A percentile compares a stretch with the other conserved stretches of the same genome.
Evolutionary conservation across 2,888 invertebrate species (phyloP).

Genomic region (Andrena trimmerana): DNA sequence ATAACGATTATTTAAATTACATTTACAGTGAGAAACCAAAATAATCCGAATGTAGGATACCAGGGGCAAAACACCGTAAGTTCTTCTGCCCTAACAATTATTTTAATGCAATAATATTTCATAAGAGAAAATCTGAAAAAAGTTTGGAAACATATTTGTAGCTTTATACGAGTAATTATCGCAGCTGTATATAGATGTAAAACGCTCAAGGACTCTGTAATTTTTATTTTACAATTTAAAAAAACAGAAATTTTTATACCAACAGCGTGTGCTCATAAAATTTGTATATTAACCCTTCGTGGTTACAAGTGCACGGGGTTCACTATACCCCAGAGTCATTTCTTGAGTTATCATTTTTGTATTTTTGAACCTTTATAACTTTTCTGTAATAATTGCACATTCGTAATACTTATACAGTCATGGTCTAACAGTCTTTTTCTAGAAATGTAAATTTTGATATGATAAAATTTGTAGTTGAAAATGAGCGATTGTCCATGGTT

Average conservation of each 20-base stretch:
- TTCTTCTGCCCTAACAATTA: slow-evolving; percentile 20
- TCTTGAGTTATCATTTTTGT: too few relatives aligned
- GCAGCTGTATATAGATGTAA: slow-evolving; percentile 14
- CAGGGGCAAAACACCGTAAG: slow-evolving; percentile 64
- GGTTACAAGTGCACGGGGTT: too few relatives aligned
- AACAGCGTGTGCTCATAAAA: neutral
- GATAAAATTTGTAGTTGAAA: too few relatives aligned
- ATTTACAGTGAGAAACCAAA: slow-evolving; percentile 67
- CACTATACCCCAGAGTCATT: too few relatives aligned
- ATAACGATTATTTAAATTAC: slow-evolving; percentile 14
- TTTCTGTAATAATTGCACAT: too few relatives aligned
- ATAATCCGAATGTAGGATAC: slow-evolving; percentile 41
- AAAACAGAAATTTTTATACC: neutral
- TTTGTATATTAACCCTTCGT: neutral
- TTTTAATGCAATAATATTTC: slow-evolving; percentile 10
- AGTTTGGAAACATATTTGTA: slow-evolving; percentile 28
- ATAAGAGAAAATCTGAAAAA: neutral
- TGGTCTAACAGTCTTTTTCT: too few relatives aligned
- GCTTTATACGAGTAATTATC: slow-evolving; percentile 1
- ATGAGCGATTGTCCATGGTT: too few relatives aligned
- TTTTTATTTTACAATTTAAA: neutral
- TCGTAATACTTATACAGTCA: too few relatives aligned
- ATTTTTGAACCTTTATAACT: too few relatives aligned
- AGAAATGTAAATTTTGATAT: too few relatives aligned
- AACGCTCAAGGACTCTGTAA: neutral